Conservation (phyloP, 2,888 invertebrate species). For the Andrena bucephala region DNA sequence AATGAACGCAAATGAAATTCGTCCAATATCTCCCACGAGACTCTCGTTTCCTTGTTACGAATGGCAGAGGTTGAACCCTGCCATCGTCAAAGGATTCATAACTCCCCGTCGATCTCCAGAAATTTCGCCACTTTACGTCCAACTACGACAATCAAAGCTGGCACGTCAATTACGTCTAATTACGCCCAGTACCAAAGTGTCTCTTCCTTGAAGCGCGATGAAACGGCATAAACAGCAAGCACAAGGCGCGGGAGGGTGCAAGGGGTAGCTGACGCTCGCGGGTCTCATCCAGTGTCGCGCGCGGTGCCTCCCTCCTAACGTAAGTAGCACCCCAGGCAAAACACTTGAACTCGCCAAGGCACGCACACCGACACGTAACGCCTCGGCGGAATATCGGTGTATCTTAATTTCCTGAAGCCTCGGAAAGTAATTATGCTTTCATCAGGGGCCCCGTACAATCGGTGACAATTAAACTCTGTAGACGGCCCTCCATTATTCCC, state of each 20-base stretch:
- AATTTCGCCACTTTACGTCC: not conserved
- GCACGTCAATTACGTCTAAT: conserved; percentile 6
- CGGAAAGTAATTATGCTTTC: conserved; percentile 65
- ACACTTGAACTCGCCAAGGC: not conserved
- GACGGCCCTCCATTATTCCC: conserved; percentile 62
- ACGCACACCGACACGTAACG: conserved; percentile 8
- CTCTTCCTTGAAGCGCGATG: too few species aligned
- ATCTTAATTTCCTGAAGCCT: conserved; percentile 63
- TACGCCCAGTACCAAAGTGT: not conserved
- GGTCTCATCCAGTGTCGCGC: not conserved
- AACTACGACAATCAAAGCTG: not conserved
- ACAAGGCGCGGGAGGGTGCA: too few species aligned
- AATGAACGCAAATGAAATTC: conserved; percentile 44
- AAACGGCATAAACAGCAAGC: too few species aligned
- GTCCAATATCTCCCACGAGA: conserved; percentile 36
- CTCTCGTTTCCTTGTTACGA: conserved; percentile 23
- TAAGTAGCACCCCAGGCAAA: not conserved
- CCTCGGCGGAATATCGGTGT: conserved; percentile 41
- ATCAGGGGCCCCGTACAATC: conserved; percentile 47
- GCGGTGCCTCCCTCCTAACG: not conserved
- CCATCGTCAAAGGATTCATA: not conserved
- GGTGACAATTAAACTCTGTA: conserved; percentile 68
- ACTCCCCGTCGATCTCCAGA: conserved; percentile 10
- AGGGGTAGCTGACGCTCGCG: not conserved
- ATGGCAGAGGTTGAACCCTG: not conserved